Base-by-base conservation (phyloP, 2,797 vertebrate genomes). In the Sandelia bainsii region DNA sequence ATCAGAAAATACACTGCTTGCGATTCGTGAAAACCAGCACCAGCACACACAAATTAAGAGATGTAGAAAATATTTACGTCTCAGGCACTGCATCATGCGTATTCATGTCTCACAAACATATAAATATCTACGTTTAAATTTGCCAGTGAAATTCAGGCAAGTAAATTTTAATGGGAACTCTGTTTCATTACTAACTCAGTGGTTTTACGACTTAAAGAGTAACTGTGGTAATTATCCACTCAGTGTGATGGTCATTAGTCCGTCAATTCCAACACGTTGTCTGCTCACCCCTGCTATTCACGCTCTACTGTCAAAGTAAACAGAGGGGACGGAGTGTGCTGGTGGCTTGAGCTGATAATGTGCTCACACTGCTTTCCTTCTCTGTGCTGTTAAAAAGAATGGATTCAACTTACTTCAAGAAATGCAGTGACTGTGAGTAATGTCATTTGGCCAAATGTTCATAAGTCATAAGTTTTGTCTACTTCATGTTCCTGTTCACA, bases 191-290 rank as follows among this genome's bases (percentile, higher is more conserved):
- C 75, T 45, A 82, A 45, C 67, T 69, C 58, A 22, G 63, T 61
- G 49, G 62, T 83, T 90, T 85, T 84, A 89, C 27, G 27, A 71
- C 75, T 73, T 77, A 39, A 63, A 77, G 79, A 71, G 80, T 73
- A 71, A 66, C 68, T 82, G 79, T 62, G 77, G 54, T 86, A 86
- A 91, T 91, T 89, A 90, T 80, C 75, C 69, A 27, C 63, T 81
- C 75, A 81, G 87, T 89, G 86, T 82, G 80, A 88, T 61, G 71
- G 64, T 79, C 79, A 86, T 91, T 89, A 89, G 85, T 76, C 75
- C 79, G 72, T 87, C 83, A 87, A 62, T 81, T 80, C 69, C 82
- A 80, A 85, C 85, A 83, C 66, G 69, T 79, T 81, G 85, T 69
- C 80, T 75, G 39, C 69, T 79, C 62, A 70, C 20, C 27, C 45